Evolutionary conservation across 2,888 invertebrate species (phyloP).

Genomic region (Candidula unifasciata): DNA sequence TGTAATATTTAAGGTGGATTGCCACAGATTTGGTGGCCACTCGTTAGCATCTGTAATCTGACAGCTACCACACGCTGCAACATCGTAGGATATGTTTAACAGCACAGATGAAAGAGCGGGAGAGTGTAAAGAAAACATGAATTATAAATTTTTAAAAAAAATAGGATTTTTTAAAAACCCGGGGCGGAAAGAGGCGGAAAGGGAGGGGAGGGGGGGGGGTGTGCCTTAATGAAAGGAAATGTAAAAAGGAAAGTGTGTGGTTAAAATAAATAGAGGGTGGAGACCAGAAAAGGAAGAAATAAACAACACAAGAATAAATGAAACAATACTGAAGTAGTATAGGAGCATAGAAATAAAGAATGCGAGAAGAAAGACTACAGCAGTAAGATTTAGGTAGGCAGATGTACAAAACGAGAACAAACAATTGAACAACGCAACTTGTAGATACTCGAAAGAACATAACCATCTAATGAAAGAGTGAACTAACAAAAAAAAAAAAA

Average conservation of each 20-base stretch:
- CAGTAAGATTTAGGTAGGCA: neutral
- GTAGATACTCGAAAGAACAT: too few species aligned
- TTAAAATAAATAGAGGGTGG: neutral
- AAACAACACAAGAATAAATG: neutral
- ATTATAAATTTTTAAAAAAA: neutral
- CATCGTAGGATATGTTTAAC: too few species aligned
- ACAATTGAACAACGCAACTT: too few species aligned
- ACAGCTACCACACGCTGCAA: too few species aligned
- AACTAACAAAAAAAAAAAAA: too few species aligned
- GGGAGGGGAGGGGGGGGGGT: neutral
- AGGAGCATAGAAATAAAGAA: neutral
- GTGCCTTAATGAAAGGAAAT: neutral
- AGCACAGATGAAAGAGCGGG: too few species aligned
- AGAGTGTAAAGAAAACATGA: neutral
- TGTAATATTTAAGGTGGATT: too few species aligned
- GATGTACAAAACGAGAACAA: neutral
- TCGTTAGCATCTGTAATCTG: too few species aligned
- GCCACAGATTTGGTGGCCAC: too few species aligned
- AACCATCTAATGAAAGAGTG: too few species aligned
- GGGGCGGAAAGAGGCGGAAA: neutral
- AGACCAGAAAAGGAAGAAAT: slow-evolving; percentile 5
- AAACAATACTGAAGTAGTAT: too few species aligned
- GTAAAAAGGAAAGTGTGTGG: too few species aligned
- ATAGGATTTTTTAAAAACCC: neutral
- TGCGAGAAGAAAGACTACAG: neutral